These are phyloP conservation scores for Spizella passerina DNA, from an alignment of 2,797 vertebrate species.

Conservation along the genomic window DNA sequence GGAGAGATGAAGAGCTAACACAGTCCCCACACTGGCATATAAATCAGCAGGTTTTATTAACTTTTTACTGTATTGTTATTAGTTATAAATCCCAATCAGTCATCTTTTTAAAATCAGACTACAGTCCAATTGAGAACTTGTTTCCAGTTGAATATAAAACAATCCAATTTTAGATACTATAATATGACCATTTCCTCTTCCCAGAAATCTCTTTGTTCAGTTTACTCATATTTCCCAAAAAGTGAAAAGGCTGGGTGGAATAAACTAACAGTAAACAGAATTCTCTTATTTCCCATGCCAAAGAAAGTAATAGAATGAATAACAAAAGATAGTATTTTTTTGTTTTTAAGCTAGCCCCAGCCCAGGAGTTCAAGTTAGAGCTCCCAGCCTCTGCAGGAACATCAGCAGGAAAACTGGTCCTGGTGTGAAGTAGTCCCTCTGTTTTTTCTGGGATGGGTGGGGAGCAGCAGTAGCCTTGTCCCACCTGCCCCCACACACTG, in stretches of 20 bases:
- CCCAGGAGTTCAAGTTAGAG: neutral
- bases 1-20: slow-evolving; percentile 22
- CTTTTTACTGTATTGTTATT: neutral
- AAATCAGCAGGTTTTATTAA: neutral
- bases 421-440: neutral
- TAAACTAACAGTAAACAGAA: neutral
- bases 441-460: neutral
- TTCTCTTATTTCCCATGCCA: neutral
- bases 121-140: neutral
- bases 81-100: neutral
- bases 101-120: neutral
- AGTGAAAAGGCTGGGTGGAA: slow-evolving; percentile 12
- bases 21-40: neutral
- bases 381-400: neutral
- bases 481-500: neutral
- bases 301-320: neutral
- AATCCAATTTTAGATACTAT: neutral
- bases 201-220: neutral
- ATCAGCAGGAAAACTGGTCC: neutral
- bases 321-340: neutral
- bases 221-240: neutral
- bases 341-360: neutral
- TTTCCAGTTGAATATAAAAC: neutral
- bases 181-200: neutral
- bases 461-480: neutral